A percentile compares a stretch with the other conserved stretches of the same genome.
phyloP scores from a whole-genome alignment of 2,888 invertebrate species.

The Pheosia tremula region DNA sequence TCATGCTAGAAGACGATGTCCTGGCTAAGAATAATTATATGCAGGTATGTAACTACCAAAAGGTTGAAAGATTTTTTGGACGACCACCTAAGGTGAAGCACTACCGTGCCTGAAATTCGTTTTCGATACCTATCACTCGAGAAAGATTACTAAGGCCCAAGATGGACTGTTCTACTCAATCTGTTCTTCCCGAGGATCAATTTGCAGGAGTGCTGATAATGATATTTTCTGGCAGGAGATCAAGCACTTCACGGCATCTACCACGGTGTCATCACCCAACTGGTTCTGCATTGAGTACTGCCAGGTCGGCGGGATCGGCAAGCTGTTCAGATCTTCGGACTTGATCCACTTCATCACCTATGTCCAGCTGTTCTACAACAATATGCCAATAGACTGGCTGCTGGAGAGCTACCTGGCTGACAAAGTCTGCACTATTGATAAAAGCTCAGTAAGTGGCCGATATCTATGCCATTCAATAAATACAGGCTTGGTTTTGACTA shows the following conservation, averaged over 20 bases:
- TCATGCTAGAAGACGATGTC: slow-evolving; percentile 97
- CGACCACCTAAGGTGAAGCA: too few species aligned
- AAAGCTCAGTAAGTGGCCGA: slow-evolving; percentile 85
- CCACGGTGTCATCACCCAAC: slow-evolving; percentile 78
- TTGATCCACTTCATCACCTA: slow-evolving; percentile 95
- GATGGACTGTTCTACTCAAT: too few species aligned
- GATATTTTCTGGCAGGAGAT: slow-evolving; percentile 53
- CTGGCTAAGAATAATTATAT: slow-evolving; percentile 93
- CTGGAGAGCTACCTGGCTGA: slow-evolving; percentile 95
- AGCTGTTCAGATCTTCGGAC: slow-evolving; percentile 95
- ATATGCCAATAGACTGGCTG: slow-evolving; percentile 99
- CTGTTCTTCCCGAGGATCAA: too few species aligned
- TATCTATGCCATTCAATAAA: too few species aligned
- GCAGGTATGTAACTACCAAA: slow-evolving; percentile 85
- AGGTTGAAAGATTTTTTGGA: too few species aligned
- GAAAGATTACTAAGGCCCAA: too few species aligned
- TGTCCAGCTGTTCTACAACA: slow-evolving; percentile 97
- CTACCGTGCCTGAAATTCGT: too few species aligned
- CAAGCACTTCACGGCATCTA: slow-evolving; percentile 48
- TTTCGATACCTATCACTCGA: too few species aligned
- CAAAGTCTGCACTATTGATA: slow-evolving; percentile 94
- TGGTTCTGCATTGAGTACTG: slow-evolving; percentile 98
- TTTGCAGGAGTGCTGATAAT: not conserved
- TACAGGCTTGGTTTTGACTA: too few species aligned
- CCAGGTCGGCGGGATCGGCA: slow-evolving; percentile 97